Conservation (phyloP, 2,888 invertebrate genomes). For the Tricholauxania praeusta region DNA sequence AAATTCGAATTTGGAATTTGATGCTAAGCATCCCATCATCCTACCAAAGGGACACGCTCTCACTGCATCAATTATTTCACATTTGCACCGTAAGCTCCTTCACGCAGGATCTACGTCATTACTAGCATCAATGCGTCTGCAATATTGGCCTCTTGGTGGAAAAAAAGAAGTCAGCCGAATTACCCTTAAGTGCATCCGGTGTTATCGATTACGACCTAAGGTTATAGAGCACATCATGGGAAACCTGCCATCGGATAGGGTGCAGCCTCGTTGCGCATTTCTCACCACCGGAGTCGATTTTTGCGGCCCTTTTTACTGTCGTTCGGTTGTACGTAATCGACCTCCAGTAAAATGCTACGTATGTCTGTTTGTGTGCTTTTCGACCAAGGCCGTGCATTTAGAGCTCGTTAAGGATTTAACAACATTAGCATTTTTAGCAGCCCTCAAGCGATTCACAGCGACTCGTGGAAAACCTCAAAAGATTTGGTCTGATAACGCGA, state of each 20-base stretch:
- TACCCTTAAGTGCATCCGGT: background rate
- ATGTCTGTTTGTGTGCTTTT: slow-evolving; percentile 39
- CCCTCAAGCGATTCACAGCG: slow-evolving; percentile 26
- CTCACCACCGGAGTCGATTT: slow-evolving; percentile 38
- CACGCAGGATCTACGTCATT: background rate
- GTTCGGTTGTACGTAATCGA: slow-evolving; percentile 36
- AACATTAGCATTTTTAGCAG: slow-evolving; percentile 24
- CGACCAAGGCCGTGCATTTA: slow-evolving; percentile 40
- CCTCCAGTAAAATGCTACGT: slow-evolving; percentile 39
- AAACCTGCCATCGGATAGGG: background rate
- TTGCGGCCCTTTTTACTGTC: slow-evolving; percentile 42
- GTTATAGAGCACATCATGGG: slow-evolving; percentile 11
- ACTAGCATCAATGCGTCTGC: background rate
- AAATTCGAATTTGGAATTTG: too few species aligned
- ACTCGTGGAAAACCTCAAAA: too few species aligned
- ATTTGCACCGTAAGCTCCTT: too few species aligned
- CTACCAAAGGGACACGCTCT: too few species aligned
- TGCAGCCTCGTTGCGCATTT: slow-evolving; percentile 27
- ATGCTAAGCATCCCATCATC: too few species aligned
- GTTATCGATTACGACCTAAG: slow-evolving; percentile 6
- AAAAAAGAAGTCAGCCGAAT: slow-evolving; percentile 1
- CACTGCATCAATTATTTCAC: too few species aligned
- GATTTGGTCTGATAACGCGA: too few species aligned
- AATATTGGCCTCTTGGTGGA: slow-evolving; percentile 14
- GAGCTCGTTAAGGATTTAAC: slow-evolving; percentile 36